Evolutionary conservation across 2,888 invertebrate species (phyloP).

Genomic region (Lottia gigantea): DNA sequence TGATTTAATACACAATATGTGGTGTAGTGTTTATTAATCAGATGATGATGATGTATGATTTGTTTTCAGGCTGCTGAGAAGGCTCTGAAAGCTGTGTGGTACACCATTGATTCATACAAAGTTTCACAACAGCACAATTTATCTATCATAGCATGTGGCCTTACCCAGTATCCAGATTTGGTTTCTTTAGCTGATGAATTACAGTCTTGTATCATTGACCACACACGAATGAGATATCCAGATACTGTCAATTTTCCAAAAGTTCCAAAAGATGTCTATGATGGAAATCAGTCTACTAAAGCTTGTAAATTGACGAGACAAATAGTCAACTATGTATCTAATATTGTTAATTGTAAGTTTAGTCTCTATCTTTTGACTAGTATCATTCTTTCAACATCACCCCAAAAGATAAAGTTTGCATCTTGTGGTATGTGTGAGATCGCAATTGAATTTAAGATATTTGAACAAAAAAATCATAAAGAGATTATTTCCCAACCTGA

Average conservation of each 20-base stretch:
- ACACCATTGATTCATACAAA: background rate
- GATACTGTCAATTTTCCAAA: constrained; percentile 13
- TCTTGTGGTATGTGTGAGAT: no score
- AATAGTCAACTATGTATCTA: constrained; percentile 10
- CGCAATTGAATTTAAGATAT: no score
- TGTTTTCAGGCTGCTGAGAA: constrained; percentile 17
- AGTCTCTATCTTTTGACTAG: no score
- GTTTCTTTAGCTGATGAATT: constrained; percentile 17
- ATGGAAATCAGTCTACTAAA: background rate
- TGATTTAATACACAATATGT: no score
- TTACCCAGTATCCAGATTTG: constrained; percentile 5
- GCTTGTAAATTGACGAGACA: constrained; percentile 18
- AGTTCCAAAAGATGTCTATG: constrained; percentile 29
- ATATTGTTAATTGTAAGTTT: background rate
- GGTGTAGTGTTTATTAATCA: background rate
- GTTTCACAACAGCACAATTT: constrained; percentile 15
- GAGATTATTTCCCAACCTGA: no score
- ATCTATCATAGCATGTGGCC: background rate
- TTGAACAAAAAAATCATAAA: no score
- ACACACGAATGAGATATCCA: constrained; percentile 29
- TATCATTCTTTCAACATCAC: no score
- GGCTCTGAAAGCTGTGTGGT: constrained; percentile 19
- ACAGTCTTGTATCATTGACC: constrained; percentile 8
- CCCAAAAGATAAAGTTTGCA: no score
- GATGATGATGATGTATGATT: no score